phyloP scores from a whole-genome alignment of 2,113 vertebrate species.

The Plecotus auritus region DNA sequence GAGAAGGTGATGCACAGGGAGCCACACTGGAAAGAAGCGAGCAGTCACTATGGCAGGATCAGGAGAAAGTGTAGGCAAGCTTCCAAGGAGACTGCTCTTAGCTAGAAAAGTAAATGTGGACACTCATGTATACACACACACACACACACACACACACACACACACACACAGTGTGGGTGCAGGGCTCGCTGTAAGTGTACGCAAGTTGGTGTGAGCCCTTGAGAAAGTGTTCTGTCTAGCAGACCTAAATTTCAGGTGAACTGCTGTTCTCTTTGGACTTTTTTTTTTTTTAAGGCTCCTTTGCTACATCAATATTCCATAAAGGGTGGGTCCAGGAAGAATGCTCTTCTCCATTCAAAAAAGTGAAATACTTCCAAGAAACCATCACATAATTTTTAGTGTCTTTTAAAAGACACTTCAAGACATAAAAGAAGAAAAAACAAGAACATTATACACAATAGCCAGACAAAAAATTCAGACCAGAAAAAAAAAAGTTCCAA shows the following conservation, averaged over 20 bases:
- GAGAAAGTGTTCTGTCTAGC: background rate
- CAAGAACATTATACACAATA: background rate
- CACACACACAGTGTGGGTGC: background rate
- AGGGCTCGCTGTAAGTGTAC: background rate
- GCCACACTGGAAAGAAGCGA: background rate
- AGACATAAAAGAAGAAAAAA: background rate
- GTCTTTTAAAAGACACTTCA: background rate
- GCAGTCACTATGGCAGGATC: background rate
- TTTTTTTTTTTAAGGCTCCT: background rate
- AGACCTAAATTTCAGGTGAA: background rate
- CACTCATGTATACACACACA: background rate
- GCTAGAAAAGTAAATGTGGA: background rate
- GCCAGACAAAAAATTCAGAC: background rate
- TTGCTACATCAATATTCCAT: background rate
- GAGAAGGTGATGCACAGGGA: background rate
- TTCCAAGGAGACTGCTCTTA: background rate
- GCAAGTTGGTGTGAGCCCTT: background rate
- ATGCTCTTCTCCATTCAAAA: background rate
- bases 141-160: background rate
- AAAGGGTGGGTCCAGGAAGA: background rate
- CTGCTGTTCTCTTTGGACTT: background rate
- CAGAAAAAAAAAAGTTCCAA: background rate
- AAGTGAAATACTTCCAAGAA: background rate
- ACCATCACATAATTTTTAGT: background rate
- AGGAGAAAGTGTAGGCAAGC: background rate